phyloP scores from a whole-genome alignment of 2,113 vertebrate genomes.

The Syngnathus floridae region DNA sequence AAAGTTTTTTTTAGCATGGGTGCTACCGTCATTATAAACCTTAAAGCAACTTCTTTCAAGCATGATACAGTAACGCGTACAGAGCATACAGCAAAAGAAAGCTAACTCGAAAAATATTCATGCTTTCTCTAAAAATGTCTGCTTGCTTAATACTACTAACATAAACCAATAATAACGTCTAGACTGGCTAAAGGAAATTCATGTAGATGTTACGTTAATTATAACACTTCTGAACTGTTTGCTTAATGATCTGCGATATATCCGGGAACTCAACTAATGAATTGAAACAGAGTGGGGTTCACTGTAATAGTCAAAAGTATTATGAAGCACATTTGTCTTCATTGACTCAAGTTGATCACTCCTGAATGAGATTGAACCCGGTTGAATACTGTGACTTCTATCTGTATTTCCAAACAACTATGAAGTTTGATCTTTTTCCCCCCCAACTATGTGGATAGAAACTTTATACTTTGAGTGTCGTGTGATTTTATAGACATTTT shows the following conservation, averaged over 20 bases:
- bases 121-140: too few relatives aligned
- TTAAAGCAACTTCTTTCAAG: too few relatives aligned
- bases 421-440: slow-evolving; percentile 27
- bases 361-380: slow-evolving; percentile 46
- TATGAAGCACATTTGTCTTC: slow-evolving; percentile 13
- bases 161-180: too few relatives aligned
- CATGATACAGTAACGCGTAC: too few relatives aligned
- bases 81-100: too few relatives aligned
- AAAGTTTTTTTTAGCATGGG: too few relatives aligned
- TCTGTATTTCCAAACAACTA: slow-evolving; percentile 41
- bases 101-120: too few relatives aligned
- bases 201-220: too few relatives aligned
- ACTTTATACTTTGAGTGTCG: slow-evolving; percentile 52
- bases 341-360: slow-evolving; percentile 14
- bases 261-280: neutral
- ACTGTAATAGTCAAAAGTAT: neutral
- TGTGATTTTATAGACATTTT: slow-evolving; percentile 72
- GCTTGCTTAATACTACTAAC: too few relatives aligned
- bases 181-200: too few relatives aligned
- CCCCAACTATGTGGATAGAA: slow-evolving; percentile 42
- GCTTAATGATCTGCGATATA: neutral
- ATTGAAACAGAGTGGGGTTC: neutral
- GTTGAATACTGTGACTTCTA: slow-evolving; percentile 44
- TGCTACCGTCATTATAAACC: too few relatives aligned
- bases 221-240: neutral